phyloP scores from a whole-genome alignment of 2,888 invertebrate genomes.

The Lumbricus terrestris region DNA sequence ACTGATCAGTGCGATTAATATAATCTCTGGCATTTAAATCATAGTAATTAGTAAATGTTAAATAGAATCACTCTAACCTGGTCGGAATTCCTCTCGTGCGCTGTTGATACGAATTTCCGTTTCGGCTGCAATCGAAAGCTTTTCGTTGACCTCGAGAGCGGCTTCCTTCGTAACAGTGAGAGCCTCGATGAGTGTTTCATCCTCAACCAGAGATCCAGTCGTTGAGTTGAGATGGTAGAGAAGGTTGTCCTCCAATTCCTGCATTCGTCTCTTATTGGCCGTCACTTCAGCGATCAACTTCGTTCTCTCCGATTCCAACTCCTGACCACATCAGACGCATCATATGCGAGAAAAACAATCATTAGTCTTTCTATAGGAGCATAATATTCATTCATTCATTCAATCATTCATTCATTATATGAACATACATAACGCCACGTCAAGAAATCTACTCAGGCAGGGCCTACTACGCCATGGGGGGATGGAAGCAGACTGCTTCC shows the following conservation, averaged over 20 bases:
- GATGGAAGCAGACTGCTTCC: too few relatives aligned
- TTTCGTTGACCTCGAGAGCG: conserved; percentile 57
- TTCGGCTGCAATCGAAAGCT: conserved; percentile 58
- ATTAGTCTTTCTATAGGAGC: background rate
- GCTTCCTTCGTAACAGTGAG: conserved; percentile 57
- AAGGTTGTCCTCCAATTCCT: conserved; percentile 60
- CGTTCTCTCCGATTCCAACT: conserved; percentile 58
- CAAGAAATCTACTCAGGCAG: too few relatives aligned
- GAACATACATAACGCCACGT: too few relatives aligned
- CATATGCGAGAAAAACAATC: background rate
- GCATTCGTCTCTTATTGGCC: conserved; percentile 59
- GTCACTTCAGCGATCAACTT: conserved; percentile 59
- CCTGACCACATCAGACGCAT: conserved; percentile 47
- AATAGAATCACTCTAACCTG: conserved; percentile 39
- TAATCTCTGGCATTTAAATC: too few relatives aligned
- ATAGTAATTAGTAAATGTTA: too few relatives aligned
- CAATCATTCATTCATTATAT: too few relatives aligned
- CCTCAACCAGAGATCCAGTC: conserved; percentile 56
- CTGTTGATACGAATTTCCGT: conserved; percentile 58
- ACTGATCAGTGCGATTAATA: too few relatives aligned
- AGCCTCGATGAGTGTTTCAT: conserved; percentile 59
- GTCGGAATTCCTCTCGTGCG: conserved; percentile 60
- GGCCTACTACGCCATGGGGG: too few relatives aligned
- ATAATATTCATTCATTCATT: too few relatives aligned
- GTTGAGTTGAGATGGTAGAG: conserved; percentile 57